A percentile compares a stretch with the other conserved stretches of the same genome.
phyloP scores from a whole-genome alignment of 1,140 invertebrate species.

The Papilio polyxenes region DNA sequence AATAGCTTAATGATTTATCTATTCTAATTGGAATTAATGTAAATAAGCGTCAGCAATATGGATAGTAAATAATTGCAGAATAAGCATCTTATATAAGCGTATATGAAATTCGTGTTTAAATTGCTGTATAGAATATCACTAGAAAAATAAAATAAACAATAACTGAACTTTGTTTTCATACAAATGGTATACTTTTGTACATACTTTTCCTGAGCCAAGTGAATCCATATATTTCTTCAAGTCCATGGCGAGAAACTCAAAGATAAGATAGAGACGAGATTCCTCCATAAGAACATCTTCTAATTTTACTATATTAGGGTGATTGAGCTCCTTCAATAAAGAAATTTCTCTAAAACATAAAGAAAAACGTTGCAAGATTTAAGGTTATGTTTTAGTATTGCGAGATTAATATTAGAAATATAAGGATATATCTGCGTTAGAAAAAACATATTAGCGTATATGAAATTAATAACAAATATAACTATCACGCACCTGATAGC shows the following conservation, averaged over 20 bases:
- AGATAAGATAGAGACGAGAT: slow-evolving; percentile 94
- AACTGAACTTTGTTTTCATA: slow-evolving; percentile 27
- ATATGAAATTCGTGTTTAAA: background rate
- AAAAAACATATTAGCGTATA: background rate
- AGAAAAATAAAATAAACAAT: background rate
- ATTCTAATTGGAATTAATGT: no score
- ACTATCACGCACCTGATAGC: slow-evolving; percentile 84
- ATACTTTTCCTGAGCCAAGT: slow-evolving; percentile 83
- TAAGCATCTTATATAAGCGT: background rate
- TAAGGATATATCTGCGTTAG: background rate
- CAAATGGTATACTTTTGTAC: slow-evolving; percentile 25
- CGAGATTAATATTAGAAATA: background rate
- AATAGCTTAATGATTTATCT: no score
- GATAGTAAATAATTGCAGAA: no score
- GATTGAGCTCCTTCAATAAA: slow-evolving; percentile 93
- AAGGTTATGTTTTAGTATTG: slow-evolving; percentile 7
- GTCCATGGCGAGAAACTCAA: slow-evolving; percentile 99
- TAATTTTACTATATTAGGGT: slow-evolving; percentile 95
- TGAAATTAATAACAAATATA: background rate
- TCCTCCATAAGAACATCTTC: slow-evolving; percentile 97
- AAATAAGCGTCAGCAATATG: no score
- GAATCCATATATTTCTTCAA: slow-evolving; percentile 98
- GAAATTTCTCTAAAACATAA: slow-evolving; percentile 91
- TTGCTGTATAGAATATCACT: background rate
- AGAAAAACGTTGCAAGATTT: slow-evolving; percentile 38